Conservation (phyloP, 2,888 invertebrate species). For the Molorchus minor region DNA sequence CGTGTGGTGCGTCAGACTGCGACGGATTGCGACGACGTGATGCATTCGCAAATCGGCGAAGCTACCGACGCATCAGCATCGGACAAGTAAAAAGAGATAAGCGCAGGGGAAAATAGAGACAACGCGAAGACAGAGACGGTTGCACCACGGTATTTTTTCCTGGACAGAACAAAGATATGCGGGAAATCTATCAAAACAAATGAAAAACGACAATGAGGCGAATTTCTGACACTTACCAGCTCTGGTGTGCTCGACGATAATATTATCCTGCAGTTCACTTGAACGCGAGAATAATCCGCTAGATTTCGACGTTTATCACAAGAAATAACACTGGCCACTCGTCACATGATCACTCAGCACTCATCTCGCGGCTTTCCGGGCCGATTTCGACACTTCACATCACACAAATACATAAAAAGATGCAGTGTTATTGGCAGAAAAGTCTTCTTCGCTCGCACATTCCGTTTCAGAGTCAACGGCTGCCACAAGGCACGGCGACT, state of each 20-base stretch:
- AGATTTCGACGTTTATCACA: conserved; percentile 32
- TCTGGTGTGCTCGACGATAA: conserved; percentile 32
- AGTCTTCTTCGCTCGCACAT: conserved; percentile 50
- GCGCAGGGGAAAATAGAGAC: conserved; percentile 28
- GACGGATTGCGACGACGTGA: conserved; percentile 40
- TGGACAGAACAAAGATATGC: conserved; percentile 40
- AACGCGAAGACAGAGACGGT: conserved; percentile 35
- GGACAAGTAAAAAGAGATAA: conserved; percentile 24
- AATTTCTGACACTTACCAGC: conserved; percentile 36
- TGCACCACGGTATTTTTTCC: conserved; percentile 31
- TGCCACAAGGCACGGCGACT: conserved; percentile 49
- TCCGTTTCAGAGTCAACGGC: conserved; percentile 50
- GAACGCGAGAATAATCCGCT: conserved; percentile 34
- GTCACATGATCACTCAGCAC: conserved; percentile 46
- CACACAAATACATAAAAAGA: conserved; percentile 42
- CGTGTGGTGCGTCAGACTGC: conserved; percentile 33
- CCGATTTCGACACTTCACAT: conserved; percentile 41
- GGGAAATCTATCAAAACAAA: conserved; percentile 32
- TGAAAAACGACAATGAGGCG: conserved; percentile 4
- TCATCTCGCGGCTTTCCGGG: conserved; percentile 30
- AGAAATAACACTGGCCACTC: conserved; percentile 42
- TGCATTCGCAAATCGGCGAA: conserved; percentile 33
- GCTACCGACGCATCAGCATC: conserved; percentile 45
- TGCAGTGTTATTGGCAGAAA: conserved; percentile 48
- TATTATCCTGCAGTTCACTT: conserved; percentile 31